Base-by-base conservation (phyloP, 35 echinoderm and acorn worm species). In the Eucidaris tribuloides region DNA sequence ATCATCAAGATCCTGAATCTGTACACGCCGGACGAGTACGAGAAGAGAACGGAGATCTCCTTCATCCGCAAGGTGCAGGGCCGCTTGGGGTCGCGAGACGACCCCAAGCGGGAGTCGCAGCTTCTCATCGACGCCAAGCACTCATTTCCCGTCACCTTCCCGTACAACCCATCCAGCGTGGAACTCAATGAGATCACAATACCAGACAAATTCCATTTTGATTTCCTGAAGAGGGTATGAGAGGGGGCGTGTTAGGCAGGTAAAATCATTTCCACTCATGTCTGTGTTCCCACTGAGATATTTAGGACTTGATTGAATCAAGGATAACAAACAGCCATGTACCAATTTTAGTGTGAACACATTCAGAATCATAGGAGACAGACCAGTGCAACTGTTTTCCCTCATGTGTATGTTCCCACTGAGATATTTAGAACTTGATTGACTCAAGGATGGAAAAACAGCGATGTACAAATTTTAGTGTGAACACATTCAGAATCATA, bases 21-120 rank as follows among this genome's bases (percentile, higher is more conserved):
- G 0, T 97, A 97, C 86, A 97, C 94, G 0, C 94, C 94, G 29
- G 90, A 97, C 66, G 94, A 97, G 79, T 97, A 92, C 56, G 94
- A 97, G 68, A 89, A 86, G 74, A 82, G 90, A 45, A 92, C 90
- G 2, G 94, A 97, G 52, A 62, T 92, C 3, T 70, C 90, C 3
- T 97, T 97, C 64, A 92, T 97, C 63, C 85, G 94, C 4, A 92
- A 97, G 50, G 94, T 97, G 23, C 91, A 91, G 61, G 45, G 81
- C 6, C 66, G 76, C 22, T 83, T 97, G 19, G 77, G 42, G 5
- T 78, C 48, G 25, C 70, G 94, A n/a, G 62, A 64, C 25, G 90
- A 92, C 43, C 43, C 84, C 4, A 96, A 91, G 62, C 84, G 77
- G 15, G 94, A 97, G 39, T 78, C 90, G 7, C 94, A 97, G 79